phyloP scores from a whole-genome alignment of 2,797 vertebrate species.

The Heteromormyrus szaboi region DNA sequence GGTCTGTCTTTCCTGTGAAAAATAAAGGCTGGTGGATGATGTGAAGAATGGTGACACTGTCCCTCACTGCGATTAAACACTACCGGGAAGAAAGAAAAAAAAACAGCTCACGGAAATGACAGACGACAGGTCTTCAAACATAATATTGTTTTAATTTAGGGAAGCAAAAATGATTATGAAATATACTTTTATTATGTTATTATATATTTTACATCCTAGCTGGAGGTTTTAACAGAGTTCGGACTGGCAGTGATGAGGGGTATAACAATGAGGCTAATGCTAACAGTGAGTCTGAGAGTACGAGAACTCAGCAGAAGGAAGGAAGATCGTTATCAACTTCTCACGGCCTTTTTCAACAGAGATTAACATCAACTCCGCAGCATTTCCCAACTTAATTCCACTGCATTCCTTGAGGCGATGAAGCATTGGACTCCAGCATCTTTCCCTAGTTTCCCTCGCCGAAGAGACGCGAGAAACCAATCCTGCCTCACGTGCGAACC shows the following conservation, averaged over 20 bases:
- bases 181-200: not conserved
- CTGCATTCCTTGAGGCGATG: not conserved
- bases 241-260: not conserved
- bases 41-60: slow-evolving; percentile 73
- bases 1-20: slow-evolving; percentile 72
- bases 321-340: not conserved
- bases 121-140: slow-evolving; percentile 78
- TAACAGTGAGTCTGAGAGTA: not conserved
- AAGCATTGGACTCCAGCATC: not conserved
- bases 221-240: not conserved
- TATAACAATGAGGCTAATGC: not conserved
- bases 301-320: not conserved
- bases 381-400: not conserved
- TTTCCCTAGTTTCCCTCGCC: not conserved
- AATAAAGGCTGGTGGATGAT: slow-evolving; percentile 70
- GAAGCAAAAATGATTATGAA: not conserved
- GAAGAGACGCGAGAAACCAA: not conserved
- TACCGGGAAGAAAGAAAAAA: slow-evolving; percentile 56
- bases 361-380: not conserved
- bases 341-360: not conserved
- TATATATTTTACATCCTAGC: not conserved
- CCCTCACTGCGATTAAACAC: slow-evolving; percentile 87
- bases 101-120: slow-evolving; percentile 86
- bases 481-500: not conserved
- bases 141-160: not conserved